phyloP scores from a whole-genome alignment of 2,888 invertebrate species.

The Stenurella melanura region DNA sequence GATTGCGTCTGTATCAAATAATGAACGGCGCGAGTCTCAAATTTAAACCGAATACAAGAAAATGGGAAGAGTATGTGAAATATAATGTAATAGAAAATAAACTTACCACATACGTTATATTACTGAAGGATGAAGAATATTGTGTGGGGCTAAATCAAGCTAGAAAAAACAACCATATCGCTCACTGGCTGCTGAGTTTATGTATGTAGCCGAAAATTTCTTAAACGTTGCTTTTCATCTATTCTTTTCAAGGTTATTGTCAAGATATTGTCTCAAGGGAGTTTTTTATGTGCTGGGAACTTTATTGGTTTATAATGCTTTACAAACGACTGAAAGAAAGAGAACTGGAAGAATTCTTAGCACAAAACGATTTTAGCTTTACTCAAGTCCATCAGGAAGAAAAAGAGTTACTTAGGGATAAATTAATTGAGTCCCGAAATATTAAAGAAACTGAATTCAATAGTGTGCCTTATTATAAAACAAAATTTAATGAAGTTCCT shows the following conservation, averaged over 20 bases:
- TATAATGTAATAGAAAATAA: conserved; percentile 2
- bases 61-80: conserved; percentile 25
- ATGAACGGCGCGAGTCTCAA: conserved; percentile 14
- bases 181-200: conserved; percentile 51
- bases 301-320: conserved; percentile 47
- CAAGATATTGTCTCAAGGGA: conserved; percentile 28
- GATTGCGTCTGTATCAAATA: conserved; percentile 25
- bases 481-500: conserved; percentile 38
- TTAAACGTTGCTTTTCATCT: conserved; percentile 1
- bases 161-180: conserved; percentile 40
- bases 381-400: conserved; percentile 29
- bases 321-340: conserved; percentile 32
- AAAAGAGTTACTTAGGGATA: conserved; percentile 26
- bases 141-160: conserved; percentile 18
- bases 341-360: conserved; percentile 38
- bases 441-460: conserved; percentile 7
- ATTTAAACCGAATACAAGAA: conserved; percentile 13
- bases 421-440: conserved; percentile 21
- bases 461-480: conserved; percentile 35
- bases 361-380: conserved; percentile 36
- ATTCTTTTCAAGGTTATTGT: conserved; percentile 48
- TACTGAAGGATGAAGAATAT: conserved; percentile 26
- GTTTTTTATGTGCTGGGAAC: conserved; percentile 47
- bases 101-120: conserved; percentile 14
- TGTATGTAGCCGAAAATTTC: conserved; percentile 38